A percentile compares a stretch with the other conserved stretches of the same genome.
Evolutionary conservation across 2,797 vertebrate species (phyloP).

Genomic region (Danio jaintianensis): DNA sequence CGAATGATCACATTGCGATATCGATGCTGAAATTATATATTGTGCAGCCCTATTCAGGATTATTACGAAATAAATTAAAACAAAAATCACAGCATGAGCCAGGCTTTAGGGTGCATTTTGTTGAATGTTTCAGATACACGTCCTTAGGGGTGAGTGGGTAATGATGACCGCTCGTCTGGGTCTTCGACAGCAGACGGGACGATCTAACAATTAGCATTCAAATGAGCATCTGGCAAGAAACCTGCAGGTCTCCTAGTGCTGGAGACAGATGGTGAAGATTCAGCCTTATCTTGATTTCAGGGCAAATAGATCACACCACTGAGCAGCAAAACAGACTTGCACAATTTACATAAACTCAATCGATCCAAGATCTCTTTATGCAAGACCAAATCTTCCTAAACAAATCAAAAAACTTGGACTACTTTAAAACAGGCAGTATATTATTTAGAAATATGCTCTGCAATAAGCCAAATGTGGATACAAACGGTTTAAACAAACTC

Average conservation of each 20-base stretch:
- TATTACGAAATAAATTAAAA: too few species aligned
- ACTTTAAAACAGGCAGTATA: not conserved
- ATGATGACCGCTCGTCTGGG: not conserved
- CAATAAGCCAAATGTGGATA: not conserved
- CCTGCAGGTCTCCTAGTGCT: constrained; percentile 25
- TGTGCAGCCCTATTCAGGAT: too few species aligned
- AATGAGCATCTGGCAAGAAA: constrained; percentile 41
- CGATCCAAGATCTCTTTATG: not conserved
- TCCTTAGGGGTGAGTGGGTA: not conserved
- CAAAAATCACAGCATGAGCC: too few species aligned
- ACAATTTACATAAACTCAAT: not conserved
- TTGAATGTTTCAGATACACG: too few species aligned
- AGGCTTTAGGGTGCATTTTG: not conserved
- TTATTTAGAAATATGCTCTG: not conserved
- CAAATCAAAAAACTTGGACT: not conserved
- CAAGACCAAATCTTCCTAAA: not conserved
- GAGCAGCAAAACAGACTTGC: not conserved
- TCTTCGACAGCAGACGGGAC: not conserved
- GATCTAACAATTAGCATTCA: constrained; percentile 42
- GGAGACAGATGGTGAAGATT: constrained; percentile 36
- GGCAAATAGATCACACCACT: not conserved
- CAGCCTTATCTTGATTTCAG: constrained; percentile 42
- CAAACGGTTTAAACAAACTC: not conserved
- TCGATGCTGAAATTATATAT: too few species aligned
- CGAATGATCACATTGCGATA: too few species aligned